Evolutionary conservation across 92 coral and sea anemone genomes (phyloP).

Genomic region (Pocillopora grandis): DNA sequence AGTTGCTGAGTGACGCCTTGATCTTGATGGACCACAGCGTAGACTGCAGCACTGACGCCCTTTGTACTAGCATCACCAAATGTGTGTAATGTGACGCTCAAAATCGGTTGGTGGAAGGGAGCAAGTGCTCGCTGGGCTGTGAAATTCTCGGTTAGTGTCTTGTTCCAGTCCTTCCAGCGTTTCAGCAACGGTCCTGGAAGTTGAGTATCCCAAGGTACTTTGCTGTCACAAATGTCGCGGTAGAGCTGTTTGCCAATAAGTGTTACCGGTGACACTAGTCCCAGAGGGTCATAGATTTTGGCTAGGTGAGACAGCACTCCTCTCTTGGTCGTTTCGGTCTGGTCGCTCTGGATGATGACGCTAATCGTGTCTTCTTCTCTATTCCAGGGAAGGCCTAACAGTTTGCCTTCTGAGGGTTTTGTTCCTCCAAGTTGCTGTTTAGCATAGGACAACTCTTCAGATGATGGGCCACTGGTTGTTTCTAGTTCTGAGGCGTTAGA

Average conservation of each 20-base stretch:
- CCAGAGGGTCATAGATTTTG: conserved; percentile 57
- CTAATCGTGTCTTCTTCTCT: conserved; percentile 47
- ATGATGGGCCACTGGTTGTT: conserved; percentile 6
- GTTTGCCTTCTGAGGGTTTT: conserved; percentile 46
- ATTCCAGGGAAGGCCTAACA: conserved; percentile 59
- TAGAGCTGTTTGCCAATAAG: conserved; percentile 56
- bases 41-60: conserved; percentile 45
- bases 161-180: conserved; percentile 51
- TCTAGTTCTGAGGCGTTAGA: conserved; percentile 41
- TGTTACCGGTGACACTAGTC: conserved; percentile 53
- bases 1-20: conserved; percentile 47
- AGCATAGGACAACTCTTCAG: conserved; percentile 48
- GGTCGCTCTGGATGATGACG: conserved; percentile 35
- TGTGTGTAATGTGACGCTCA: conserved; percentile 30
- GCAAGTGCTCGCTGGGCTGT: conserved; percentile 44
- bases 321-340: conserved; percentile 57
- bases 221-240: conserved; percentile 57
- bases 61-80: conserved; percentile 47
- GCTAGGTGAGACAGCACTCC: conserved; percentile 54
- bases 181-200: conserved; percentile 43
- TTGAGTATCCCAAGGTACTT: conserved; percentile 61
- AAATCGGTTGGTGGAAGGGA: conserved; percentile 25
- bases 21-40: conserved; percentile 40
- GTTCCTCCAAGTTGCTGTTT: conserved; percentile 59
- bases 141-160: conserved; percentile 27